phyloP scores from a whole-genome alignment of 2,888 invertebrate genomes.

The Melipona beecheii region DNA sequence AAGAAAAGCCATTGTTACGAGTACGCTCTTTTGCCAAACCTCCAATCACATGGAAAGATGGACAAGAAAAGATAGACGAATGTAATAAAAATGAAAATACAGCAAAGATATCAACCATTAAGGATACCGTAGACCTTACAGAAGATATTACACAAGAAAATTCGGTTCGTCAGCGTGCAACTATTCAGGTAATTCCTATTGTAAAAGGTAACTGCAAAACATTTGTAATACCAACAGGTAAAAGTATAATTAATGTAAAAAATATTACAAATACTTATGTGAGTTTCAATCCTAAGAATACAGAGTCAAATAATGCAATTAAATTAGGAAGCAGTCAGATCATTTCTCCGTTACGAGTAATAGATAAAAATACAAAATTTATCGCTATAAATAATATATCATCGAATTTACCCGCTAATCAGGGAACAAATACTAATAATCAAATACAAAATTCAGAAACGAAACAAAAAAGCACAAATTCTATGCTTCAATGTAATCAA shows the following conservation, averaged over 20 bases:
- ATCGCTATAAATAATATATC: conserved; percentile 31
- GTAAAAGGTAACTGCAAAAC: conserved; percentile 36
- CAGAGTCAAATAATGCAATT: background rate
- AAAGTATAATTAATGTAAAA: conserved; percentile 54
- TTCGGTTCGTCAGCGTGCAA: background rate
- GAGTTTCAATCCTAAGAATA: conserved; percentile 23
- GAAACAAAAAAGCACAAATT: conserved; percentile 16
- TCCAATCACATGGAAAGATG: conserved; percentile 75
- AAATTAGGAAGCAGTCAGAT: conserved; percentile 12
- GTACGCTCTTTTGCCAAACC: conserved; percentile 79
- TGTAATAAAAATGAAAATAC: background rate
- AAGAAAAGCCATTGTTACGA: conserved; percentile 70
- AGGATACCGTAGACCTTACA: conserved; percentile 60
- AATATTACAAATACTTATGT: conserved; percentile 62
- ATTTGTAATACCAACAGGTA: conserved; percentile 30
- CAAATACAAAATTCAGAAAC: background rate
- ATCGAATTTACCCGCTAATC: conserved; percentile 3
- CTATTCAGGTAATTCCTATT: conserved; percentile 24
- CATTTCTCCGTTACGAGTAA: background rate
- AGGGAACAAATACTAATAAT: background rate
- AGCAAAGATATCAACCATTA: conserved; percentile 3
- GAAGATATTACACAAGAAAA: conserved; percentile 28
- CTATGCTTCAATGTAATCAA: conserved; percentile 14
- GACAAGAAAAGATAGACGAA: conserved; percentile 51
- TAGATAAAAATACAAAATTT: conserved; percentile 1